Evolutionary conservation across 2,888 invertebrate genomes (phyloP), one percentile per base, ranked within the genome.

Genomic region (Conistra vaccinii): DNA sequence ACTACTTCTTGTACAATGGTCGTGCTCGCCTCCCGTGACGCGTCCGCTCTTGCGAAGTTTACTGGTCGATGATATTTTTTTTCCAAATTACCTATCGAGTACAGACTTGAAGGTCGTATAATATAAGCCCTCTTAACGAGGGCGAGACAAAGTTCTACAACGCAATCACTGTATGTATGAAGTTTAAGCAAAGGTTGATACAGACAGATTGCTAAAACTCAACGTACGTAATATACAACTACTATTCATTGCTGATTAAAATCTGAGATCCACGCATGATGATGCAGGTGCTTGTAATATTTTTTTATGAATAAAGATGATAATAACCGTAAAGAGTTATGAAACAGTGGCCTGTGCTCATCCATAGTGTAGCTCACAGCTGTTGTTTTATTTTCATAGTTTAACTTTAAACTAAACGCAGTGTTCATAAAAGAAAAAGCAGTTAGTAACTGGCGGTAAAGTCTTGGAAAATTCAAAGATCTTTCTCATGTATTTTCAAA

Each of bases 1-100:
- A 87, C 86, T 79, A 83, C 55, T 73, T 82, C 85, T 93, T 93
- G 89, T 85, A 92, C 88, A 94, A 94, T 86, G 78, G 86, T 87
- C 83, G 87, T 92, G 92, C 73, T 90, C 90, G 90, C 88, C 75
- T 80, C 83, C 85, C 85, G 80, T 87, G 83, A 83, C 78, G 81
- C 65, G 57, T 77, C 74, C 89, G 88, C 73, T 90, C 72, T 90
- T 88, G 80, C 81, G 55, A 85, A 83, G 76, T 77, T 68, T 72
- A 70, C 53, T 74, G 20, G 23, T 68, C 23, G 58, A 74, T 66
- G 60, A 63, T 53, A n/a, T 9, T 26, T 60, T 55, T 72, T 74
- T 66, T 26, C 61, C 32, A 55, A 73, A 70, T 74, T 63, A 65
- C 45, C 26, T 32, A 55, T 61, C 17, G 58, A 72, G 48, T 35